These are phyloP conservation scores for Myanophis thanlyinensis DNA, from an alignment of 2,113 vertebrate genomes.

Conservation along the genomic window DNA sequence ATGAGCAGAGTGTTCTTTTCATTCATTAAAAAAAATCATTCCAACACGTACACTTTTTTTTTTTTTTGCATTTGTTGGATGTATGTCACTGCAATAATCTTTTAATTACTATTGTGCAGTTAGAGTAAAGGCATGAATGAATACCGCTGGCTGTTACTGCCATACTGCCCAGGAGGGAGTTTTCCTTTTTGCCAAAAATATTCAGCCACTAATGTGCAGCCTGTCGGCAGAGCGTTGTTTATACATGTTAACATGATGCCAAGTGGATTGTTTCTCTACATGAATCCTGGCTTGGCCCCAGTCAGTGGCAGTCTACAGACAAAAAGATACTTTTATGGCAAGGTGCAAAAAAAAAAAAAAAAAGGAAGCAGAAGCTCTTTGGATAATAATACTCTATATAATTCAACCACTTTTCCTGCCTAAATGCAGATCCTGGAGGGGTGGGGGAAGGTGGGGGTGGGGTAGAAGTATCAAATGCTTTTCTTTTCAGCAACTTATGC, in stretches of 20 bases:
- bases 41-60: conserved; percentile 18
- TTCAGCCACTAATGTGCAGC: conserved; percentile 89
- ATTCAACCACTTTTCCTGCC: conserved; percentile 36
- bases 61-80: conserved; percentile 40
- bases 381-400: conserved; percentile 50
- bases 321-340: conserved; percentile 56
- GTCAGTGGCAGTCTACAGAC: conserved; percentile 72
- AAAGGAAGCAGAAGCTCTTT: conserved; percentile 55
- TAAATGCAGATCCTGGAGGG: conserved; percentile 16
- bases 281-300: conserved; percentile 85
- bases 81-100: conserved; percentile 65
- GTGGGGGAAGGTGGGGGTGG: too few relatives aligned
- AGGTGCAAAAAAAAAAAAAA: conserved; percentile 44
- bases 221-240: conserved; percentile 88
- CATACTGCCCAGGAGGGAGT: conserved; percentile 75
- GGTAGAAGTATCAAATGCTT: background rate
- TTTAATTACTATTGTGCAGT: conserved; percentile 73
- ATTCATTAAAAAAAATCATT: conserved; percentile 54
- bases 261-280: conserved; percentile 77
- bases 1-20: conserved; percentile 50
- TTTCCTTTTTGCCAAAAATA: conserved; percentile 78
- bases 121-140: conserved; percentile 69
- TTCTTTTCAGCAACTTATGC: background rate
- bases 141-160: conserved; percentile 71
- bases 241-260: conserved; percentile 83